These are phyloP conservation scores for Macropus fuliginosus DNA, from an alignment of 2,797 vertebrate species.

Conservation along the genomic window DNA sequence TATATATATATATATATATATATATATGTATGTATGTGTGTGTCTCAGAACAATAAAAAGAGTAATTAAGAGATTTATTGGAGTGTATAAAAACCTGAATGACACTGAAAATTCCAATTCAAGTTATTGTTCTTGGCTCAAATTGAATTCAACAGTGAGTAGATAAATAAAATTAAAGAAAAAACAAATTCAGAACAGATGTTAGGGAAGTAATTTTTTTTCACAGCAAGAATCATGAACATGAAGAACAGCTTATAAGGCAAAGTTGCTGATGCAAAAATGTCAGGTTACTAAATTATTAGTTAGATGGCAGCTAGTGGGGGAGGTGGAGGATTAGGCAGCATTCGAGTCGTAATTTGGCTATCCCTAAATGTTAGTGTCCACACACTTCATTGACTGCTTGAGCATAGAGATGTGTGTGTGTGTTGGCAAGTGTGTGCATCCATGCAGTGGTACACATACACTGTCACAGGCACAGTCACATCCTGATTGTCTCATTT, in stretches of 20 bases:
- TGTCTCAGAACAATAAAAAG: constrained; percentile 76
- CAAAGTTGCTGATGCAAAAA: constrained; percentile 67
- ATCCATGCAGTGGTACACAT: neutral
- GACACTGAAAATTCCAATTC: constrained; percentile 75
- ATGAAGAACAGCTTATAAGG: constrained; percentile 72
- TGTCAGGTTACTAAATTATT: constrained; percentile 72
- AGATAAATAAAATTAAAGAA: constrained; percentile 79
- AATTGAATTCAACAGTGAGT: constrained; percentile 71
- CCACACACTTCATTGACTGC: constrained; percentile 8
- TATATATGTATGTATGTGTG: constrained; percentile 43
- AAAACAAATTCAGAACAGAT: constrained; percentile 73
- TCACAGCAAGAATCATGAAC: constrained; percentile 73
- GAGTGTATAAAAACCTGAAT: constrained; percentile 80
- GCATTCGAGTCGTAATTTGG: constrained; percentile 62
- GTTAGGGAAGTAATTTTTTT: constrained; percentile 60
- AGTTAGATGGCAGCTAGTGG: constrained; percentile 50
- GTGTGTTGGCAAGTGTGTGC: neutral
- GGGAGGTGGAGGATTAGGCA: constrained; percentile 30
- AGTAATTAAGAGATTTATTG: constrained; percentile 83
- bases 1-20: constrained; percentile 35
- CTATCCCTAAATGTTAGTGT: constrained; percentile 66
- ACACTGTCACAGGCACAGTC: neutral
- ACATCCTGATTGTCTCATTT: neutral
- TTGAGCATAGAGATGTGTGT: neutral
- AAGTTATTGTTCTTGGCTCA: constrained; percentile 79